phyloP scores from a whole-genome alignment of 2,888 invertebrate genomes.

The Noctua comes region DNA sequence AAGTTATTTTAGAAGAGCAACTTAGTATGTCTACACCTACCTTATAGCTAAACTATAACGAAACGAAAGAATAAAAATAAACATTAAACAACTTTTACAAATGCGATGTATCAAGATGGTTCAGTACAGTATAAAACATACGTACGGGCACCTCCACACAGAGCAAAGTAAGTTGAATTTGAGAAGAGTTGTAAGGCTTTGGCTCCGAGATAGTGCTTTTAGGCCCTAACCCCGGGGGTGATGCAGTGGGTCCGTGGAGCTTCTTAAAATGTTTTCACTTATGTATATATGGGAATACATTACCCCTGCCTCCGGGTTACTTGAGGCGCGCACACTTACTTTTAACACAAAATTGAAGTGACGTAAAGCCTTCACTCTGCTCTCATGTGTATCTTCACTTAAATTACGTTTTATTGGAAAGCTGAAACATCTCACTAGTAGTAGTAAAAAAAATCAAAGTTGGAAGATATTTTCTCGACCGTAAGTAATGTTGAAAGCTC shows the following conservation, averaged over 20 bases:
- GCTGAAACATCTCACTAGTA: conserved; percentile 78
- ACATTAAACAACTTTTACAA: not conserved
- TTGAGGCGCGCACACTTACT: conserved; percentile 88
- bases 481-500: conserved; percentile 40
- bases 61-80: not conserved
- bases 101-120: conserved; percentile 75
- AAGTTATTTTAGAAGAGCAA: not conserved
- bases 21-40: not conserved
- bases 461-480: conserved; percentile 54
- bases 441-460: conserved; percentile 62
- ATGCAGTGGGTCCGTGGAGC: conserved; percentile 89
- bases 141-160: conserved; percentile 84
- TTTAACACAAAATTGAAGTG: conserved; percentile 90
- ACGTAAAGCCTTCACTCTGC: conserved; percentile 88
- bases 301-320: conserved; percentile 88
- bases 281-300: conserved; percentile 90
- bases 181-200: conserved; percentile 91
- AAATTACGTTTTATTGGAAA: conserved; percentile 88
- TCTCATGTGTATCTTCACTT: conserved; percentile 87
- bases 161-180: conserved; percentile 90
- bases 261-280: conserved; percentile 91
- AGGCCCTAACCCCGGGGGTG: conserved; percentile 90
- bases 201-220: conserved; percentile 91
- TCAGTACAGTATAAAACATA: conserved; percentile 73
- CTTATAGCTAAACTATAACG: not conserved